These are phyloP conservation scores for Cheilosia vulpina DNA, from an alignment of 2,888 invertebrate genomes.

Conservation along the genomic window DNA sequence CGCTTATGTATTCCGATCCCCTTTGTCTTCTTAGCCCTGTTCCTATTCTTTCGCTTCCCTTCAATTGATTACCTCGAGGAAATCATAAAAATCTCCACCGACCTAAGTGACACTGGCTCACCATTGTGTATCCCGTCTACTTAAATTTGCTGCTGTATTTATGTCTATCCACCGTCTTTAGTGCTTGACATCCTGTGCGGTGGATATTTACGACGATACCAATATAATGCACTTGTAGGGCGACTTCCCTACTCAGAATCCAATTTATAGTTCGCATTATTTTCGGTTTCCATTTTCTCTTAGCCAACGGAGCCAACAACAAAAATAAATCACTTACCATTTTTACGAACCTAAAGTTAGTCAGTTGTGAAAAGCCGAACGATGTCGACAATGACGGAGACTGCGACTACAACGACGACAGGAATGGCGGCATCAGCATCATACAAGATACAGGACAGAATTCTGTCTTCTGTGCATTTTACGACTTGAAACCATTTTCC, in stretches of 20 bases:
- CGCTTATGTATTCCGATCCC: neutral
- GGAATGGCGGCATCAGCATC: slow-evolving; percentile 24
- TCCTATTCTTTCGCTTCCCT: neutral
- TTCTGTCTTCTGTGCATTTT: slow-evolving; percentile 68
- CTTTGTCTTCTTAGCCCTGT: neutral
- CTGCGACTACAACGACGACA: neutral
- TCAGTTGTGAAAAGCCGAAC: slow-evolving; percentile 39
- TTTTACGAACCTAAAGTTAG: slow-evolving; percentile 47
- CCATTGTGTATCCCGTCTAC: slow-evolving; percentile 53
- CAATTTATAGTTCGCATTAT: slow-evolving; percentile 65
- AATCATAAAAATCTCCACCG: slow-evolving; percentile 61
- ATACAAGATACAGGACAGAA: slow-evolving; percentile 31
- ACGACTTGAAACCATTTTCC: slow-evolving; percentile 67
- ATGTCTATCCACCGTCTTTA: slow-evolving; percentile 26
- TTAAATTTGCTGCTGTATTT: slow-evolving; percentile 44
- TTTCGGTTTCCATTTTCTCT: slow-evolving; percentile 16
- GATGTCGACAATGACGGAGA: slow-evolving; percentile 12
- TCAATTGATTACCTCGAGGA: slow-evolving; percentile 60
- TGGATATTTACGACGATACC: slow-evolving; percentile 64
- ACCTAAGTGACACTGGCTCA: slow-evolving; percentile 48
- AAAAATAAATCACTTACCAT: slow-evolving; percentile 18
- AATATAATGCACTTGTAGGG: slow-evolving; percentile 63
- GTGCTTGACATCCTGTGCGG: slow-evolving; percentile 31
- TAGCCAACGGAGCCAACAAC: neutral
- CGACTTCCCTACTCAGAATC: slow-evolving; percentile 52